Base-by-base conservation (phyloP, 1,140 invertebrate genomes). In the Drosophila pseudoananassae region DNA sequence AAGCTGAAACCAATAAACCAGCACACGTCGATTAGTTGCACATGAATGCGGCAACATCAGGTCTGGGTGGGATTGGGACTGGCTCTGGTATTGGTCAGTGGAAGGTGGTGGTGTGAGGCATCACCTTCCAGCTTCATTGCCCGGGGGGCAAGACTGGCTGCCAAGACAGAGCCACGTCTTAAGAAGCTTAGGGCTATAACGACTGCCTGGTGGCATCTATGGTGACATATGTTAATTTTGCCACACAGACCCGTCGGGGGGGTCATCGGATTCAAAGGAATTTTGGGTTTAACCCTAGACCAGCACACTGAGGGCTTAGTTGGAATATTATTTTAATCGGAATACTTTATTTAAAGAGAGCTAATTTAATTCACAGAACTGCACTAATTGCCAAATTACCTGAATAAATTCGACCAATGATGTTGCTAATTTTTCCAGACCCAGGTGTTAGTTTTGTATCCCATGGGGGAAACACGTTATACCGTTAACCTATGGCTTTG, bases 11-110 rank as follows among this genome's bases (percentile, higher is more conserved):
- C 80, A 82, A 83, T 82, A 83, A 78, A 71, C 79, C 78, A 63
- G 78, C 79, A 83, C 80, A 81, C 61, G 71, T 83, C 79, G 80
- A 82, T 78, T 82, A 82, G 80, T 76, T 83, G 79, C 71, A 83
- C 79, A 82, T 78, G 79, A 83, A 78, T 83, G 79, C 79, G 74
- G 69, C 64, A 75, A 50, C 70, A 52, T 58, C 27, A 25, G 27
- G 38, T 23, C 12, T 25, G 33, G 23, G 33, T 9, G 12, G 31
- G 31, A 8, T 3, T 31, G 31, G 31, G 7, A 31, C 25, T 36
- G 33, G 10, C 3, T 36, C 25, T 27, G 33, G 33, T 10, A 36
- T 10, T 12, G 33, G 29, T 20, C 29, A 52, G 25, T 27, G 5
- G 25, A 6, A 1, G 6, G 20, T 20, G 50, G 50, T 52, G 50